Evolutionary conservation across 2,113 vertebrate species (phyloP).

Genomic region (Myiagra hebetior): DNA sequence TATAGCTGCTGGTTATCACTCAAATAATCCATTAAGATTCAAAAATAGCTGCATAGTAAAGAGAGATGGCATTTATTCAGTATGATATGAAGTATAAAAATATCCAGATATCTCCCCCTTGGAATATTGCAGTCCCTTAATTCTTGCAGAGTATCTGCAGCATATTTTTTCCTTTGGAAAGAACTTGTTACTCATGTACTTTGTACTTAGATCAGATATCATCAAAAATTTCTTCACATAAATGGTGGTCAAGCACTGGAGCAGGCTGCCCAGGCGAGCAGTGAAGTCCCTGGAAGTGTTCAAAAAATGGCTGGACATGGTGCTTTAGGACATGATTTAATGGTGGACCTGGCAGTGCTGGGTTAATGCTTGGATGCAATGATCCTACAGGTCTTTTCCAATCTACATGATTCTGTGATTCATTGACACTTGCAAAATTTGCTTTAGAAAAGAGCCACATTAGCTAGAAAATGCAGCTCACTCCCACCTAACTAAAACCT

Average conservation of each 20-base stretch:
- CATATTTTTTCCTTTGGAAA: not conserved
- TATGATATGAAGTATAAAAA: not conserved
- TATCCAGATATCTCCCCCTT: not conserved
- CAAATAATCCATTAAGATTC: constrained; percentile 21
- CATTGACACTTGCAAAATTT: not conserved
- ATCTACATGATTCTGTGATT: not conserved
- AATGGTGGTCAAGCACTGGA: not conserved
- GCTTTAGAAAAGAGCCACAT: not conserved
- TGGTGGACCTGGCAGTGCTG: not conserved
- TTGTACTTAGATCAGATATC: not conserved
- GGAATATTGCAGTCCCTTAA: not conserved
- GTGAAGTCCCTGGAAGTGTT: not conserved
- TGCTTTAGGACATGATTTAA: not conserved
- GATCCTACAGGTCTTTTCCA: not conserved
- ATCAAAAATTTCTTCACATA: not conserved
- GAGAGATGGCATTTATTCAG: not conserved
- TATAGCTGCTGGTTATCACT: constrained; percentile 26
- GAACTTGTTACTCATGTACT: not conserved
- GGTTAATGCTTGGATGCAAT: not conserved
- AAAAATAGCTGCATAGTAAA: not conserved
- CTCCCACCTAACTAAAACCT: not conserved
- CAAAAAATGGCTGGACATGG: not conserved
- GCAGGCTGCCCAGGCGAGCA: not conserved
- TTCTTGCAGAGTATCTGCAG: not conserved
- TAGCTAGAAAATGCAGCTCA: not conserved